A percentile compares a stretch with the other conserved stretches of the same genome.
Conservation (phyloP, 2,797 vertebrate species). For the Paratrypauchen microcephalus region DNA sequence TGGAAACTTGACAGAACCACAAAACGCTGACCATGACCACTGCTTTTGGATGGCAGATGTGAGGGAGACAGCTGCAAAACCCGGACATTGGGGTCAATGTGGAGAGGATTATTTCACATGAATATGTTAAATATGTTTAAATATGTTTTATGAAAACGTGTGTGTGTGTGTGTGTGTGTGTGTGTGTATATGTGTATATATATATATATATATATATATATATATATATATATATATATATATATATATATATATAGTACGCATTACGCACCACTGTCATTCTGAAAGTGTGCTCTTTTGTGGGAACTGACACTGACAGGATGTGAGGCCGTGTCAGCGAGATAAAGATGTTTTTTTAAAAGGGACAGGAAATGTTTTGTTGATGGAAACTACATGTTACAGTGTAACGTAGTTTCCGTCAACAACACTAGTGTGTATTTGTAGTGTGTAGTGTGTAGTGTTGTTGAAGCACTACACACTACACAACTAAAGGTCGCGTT, state of each 20-base stretch:
- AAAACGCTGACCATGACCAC: slow-evolving; percentile 26
- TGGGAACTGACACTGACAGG: slow-evolving; percentile 24
- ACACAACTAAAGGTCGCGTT: not conserved
- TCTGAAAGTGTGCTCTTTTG: not conserved
- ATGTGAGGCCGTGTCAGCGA: slow-evolving; percentile 30
- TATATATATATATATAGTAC: no score
- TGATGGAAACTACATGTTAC: not conserved
- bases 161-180: no score
- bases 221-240: no score
- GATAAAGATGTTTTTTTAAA: slow-evolving; percentile 23
- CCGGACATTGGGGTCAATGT: slow-evolving; percentile 48
- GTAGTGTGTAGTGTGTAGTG: no score
- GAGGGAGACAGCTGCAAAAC: slow-evolving; percentile 49
- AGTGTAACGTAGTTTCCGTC: no score
- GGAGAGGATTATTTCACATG: slow-evolving; percentile 17
- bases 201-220: no score
- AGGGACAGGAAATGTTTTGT: slow-evolving; percentile 28
- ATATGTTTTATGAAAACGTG: no score
- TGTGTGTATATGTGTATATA: no score
- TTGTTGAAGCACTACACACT: no score
- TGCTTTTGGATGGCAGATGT: slow-evolving; percentile 18
- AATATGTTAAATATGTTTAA: not conserved
- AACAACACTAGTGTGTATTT: no score
- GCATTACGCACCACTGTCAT: no score
- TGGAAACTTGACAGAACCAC: slow-evolving; percentile 16